These are phyloP conservation scores for Megaustenia siamemsis DNA, from an alignment of 2,888 invertebrate species.

Conservation along the genomic window DNA sequence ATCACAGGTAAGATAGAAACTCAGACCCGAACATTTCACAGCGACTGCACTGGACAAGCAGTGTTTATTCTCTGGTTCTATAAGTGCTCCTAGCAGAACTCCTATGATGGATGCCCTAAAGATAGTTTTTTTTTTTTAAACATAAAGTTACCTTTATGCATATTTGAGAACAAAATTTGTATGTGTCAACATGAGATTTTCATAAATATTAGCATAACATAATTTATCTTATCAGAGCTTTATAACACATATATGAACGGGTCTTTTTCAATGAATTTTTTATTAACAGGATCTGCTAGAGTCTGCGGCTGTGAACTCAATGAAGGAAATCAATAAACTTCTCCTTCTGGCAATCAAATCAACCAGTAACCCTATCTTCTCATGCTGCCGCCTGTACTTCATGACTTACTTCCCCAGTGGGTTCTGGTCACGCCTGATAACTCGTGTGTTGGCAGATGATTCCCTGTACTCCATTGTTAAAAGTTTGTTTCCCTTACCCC, in stretches of 20 bases:
- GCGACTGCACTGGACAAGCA: no score
- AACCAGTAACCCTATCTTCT: slow-evolving; percentile 68
- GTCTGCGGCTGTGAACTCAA: not conserved
- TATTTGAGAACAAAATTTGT: no score
- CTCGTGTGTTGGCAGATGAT: slow-evolving; percentile 92
- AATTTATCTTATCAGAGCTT: slow-evolving; percentile 52
- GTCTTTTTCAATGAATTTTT: not conserved
- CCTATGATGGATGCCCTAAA: no score
- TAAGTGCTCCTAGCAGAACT: no score
- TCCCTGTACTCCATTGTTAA: slow-evolving; percentile 64
- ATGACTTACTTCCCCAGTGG: slow-evolving; percentile 99
- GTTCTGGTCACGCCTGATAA: slow-evolving; percentile 97
- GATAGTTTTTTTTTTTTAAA: no score
- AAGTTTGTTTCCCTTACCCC: slow-evolving; percentile 65
- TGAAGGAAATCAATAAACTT: slow-evolving; percentile 42
- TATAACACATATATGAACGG: slow-evolving; percentile 50
- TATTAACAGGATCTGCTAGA: slow-evolving; percentile 33
- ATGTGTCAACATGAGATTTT: no score
- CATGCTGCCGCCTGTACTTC: slow-evolving; percentile 79
- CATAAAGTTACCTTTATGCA: no score
- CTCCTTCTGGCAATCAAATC: slow-evolving; percentile 61
- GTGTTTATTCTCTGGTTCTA: no score
- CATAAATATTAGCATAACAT: no score
- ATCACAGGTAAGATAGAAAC: no score
- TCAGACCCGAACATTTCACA: no score